phyloP scores from a whole-genome alignment of 2,113 vertebrate genomes.

The Hippopotamus amphibius region DNA sequence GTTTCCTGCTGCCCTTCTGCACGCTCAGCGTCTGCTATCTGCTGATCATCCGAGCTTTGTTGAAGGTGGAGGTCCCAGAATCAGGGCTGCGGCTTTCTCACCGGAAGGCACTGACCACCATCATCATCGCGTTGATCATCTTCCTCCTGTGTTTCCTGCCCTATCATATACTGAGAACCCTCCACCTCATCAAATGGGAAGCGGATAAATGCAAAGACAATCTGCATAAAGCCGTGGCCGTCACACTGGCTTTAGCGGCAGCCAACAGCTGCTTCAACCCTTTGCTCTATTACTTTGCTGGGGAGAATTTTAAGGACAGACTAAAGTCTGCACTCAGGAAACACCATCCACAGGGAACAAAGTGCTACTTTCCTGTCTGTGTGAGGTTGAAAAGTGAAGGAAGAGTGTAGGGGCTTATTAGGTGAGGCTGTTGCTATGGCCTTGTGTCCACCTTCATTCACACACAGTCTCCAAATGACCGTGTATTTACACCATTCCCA shows the following conservation, averaged over 20 bases:
- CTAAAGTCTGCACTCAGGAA: conserved; percentile 68
- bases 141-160: conserved; percentile 90
- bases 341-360: not conserved
- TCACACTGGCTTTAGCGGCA: conserved; percentile 85
- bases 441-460: not conserved
- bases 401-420: not conserved
- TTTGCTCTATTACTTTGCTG: conserved; percentile 89
- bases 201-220: fast-evolving
- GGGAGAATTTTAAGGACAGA: conserved; percentile 88
- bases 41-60: conserved; percentile 83
- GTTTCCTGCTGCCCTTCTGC: conserved; percentile 87
- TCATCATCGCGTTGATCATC: conserved; percentile 85
- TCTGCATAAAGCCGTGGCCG: conserved; percentile 81
- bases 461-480: not conserved
- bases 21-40: conserved; percentile 86
- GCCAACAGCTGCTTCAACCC: conserved; percentile 89
- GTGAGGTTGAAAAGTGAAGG: conserved; percentile 24
- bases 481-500: conserved; percentile 1
- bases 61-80: conserved; percentile 62
- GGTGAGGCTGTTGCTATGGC: not conserved
- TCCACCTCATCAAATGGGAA: conserved; percentile 72
- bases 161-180: conserved; percentile 86
- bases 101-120: conserved; percentile 85
- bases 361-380: conserved; percentile 2
- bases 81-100: conserved; percentile 28